phyloP scores from a whole-genome alignment of 2,888 invertebrate species.

The Hipparchia sbordonii region DNA sequence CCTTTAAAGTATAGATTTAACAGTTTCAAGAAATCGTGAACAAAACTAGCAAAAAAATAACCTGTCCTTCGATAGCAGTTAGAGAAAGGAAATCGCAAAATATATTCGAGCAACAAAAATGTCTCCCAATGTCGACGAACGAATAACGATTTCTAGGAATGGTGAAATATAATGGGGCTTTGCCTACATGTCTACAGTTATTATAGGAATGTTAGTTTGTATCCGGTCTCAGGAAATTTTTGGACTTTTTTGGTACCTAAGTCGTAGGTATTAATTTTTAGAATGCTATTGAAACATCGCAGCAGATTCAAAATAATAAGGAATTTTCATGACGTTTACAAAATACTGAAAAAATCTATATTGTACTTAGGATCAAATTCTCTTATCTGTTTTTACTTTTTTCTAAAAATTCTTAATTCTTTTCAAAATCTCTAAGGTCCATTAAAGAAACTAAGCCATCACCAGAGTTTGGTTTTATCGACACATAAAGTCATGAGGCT shows the following conservation, averaged over 20 bases:
- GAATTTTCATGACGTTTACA: background rate
- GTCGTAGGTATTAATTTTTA: background rate
- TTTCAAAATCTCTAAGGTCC: no score
- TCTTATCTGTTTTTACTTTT: background rate
- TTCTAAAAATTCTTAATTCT: no score
- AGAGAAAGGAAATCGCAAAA: slow-evolving; percentile 6
- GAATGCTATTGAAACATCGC: background rate
- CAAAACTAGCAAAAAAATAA: background rate
- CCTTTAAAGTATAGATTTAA: no score
- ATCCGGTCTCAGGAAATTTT: slow-evolving; percentile 13
- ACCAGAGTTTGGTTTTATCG: no score
- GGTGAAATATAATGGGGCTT: slow-evolving; percentile 17
- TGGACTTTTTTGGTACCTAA: background rate
- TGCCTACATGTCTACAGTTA: slow-evolving; percentile 23
- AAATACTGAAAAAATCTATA: background rate
- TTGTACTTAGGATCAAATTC: background rate
- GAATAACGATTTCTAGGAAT: slow-evolving; percentile 26
- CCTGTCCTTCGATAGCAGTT: background rate
- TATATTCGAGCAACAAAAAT: slow-evolving; percentile 22
- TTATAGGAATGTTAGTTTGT: slow-evolving; percentile 4
- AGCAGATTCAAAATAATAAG: background rate
- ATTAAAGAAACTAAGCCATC: no score
- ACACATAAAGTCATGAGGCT: no score
- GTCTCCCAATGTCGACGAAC: slow-evolving; percentile 20
- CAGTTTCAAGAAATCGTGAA: background rate